phyloP scores from a whole-genome alignment of 2,888 invertebrate species.

The Rhimphoctona megacephalus region DNA sequence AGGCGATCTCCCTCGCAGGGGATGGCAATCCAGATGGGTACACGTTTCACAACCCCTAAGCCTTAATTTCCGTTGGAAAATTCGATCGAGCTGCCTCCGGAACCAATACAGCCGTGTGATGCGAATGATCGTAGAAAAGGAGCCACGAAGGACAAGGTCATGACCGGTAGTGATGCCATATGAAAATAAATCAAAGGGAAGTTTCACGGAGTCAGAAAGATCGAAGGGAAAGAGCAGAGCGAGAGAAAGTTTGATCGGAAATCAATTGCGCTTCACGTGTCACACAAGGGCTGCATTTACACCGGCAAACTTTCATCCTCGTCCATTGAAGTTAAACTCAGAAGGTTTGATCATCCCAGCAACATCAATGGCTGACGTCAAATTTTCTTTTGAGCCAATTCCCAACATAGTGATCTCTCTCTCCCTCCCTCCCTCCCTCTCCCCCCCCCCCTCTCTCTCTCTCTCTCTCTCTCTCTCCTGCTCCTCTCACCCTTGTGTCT shows the following conservation, averaged over 20 bases:
- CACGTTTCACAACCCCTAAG: conserved; percentile 52
- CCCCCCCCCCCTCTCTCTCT: background rate
- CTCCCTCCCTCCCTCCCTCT: background rate
- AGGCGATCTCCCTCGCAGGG: conserved; percentile 18
- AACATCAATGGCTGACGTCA: conserved; percentile 2
- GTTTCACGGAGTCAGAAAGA: background rate
- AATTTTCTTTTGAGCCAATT: conserved; percentile 29
- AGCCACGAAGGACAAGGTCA: background rate
- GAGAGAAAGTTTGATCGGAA: conserved; percentile 13
- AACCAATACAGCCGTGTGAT: background rate
- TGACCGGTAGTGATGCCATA: conserved; percentile 4
- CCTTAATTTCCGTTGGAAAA: conserved; percentile 70
- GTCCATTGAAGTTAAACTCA: background rate
- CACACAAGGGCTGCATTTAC: background rate
- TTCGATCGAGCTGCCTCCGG: conserved; percentile 49
- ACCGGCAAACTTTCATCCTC: conserved; percentile 5
- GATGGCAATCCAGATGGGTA: conserved; percentile 45
- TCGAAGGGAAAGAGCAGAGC: background rate
- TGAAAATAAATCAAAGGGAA: conserved; percentile 30
- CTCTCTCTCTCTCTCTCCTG: too few species aligned
- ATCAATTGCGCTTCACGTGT: conserved; percentile 26
- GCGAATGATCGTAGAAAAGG: background rate
- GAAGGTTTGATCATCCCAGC: background rate
- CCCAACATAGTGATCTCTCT: background rate
- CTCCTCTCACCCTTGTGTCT: background rate